Evolutionary conservation across 2,888 invertebrate species (phyloP).

Genomic region (Limnephilus rhombicus): DNA sequence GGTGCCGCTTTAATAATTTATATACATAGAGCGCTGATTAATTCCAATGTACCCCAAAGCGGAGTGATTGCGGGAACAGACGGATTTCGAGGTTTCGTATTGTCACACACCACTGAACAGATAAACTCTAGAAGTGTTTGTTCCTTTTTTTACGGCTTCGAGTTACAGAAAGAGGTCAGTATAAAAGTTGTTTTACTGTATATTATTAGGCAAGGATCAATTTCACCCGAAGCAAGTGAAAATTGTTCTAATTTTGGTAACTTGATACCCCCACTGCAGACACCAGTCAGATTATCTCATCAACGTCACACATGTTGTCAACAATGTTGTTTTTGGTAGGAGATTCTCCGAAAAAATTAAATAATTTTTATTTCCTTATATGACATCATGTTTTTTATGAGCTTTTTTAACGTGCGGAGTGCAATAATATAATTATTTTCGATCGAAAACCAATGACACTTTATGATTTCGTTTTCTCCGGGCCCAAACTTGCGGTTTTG

Average conservation of each 20-base stretch:
- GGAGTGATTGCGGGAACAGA: slow-evolving; percentile 40
- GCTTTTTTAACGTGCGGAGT: too few relatives aligned
- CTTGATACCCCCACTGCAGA: neutral
- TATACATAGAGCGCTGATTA: slow-evolving; percentile 49
- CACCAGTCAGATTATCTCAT: neutral
- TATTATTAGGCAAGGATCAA: neutral
- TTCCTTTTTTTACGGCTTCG: neutral
- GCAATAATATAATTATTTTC: neutral
- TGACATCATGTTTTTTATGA: neutral
- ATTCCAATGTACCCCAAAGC: slow-evolving; percentile 50
- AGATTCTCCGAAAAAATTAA: neutral
- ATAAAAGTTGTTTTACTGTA: neutral
- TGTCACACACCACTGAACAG: neutral
- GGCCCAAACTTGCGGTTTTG: neutral
- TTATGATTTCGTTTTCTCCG: neutral
- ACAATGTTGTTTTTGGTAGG: neutral
- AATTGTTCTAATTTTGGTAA: neutral
- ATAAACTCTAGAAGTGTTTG: neutral
- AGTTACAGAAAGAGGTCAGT: neutral
- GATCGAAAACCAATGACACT: neutral
- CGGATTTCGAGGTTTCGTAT: slow-evolving; percentile 27
- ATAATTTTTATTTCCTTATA: neutral
- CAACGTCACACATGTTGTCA: neutral
- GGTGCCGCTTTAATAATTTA: slow-evolving; percentile 43
- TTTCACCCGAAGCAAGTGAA: neutral